phyloP scores from a whole-genome alignment of 1,140 invertebrate species.

The Drosophila persimilis region DNA sequence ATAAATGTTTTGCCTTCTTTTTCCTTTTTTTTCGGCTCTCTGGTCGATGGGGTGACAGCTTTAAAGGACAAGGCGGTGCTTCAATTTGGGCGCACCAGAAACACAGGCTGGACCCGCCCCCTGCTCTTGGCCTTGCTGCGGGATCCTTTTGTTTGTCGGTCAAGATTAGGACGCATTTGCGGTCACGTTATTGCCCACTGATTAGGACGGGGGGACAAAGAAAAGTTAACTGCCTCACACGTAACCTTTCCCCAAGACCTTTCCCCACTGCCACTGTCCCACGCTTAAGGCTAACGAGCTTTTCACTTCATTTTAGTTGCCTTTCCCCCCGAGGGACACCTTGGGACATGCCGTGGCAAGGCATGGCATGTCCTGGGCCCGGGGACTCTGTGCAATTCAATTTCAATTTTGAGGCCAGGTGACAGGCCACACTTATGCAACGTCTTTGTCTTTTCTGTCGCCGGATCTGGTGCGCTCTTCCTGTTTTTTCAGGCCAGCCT shows the following conservation, averaged over 20 bases:
- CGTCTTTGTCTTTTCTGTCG: constrained; percentile 42
- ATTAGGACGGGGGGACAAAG: constrained; percentile 62
- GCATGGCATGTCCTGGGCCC: not conserved
- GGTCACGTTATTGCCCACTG: constrained; percentile 81
- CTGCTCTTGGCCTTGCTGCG: constrained; percentile 3
- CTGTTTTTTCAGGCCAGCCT: constrained; percentile 31
- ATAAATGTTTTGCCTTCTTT: constrained; percentile 76
- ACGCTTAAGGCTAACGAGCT: constrained; percentile 56
- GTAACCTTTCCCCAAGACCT: constrained; percentile 43
- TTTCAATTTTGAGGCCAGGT: constrained; percentile 63
- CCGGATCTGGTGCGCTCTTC: not conserved
- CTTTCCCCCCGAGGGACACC: constrained; percentile 23
- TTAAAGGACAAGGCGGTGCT: constrained; percentile 68
- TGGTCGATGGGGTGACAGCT: constrained; percentile 65
- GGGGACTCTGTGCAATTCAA: constrained; percentile 54
- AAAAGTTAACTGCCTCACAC: constrained; percentile 71
- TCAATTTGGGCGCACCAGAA: constrained; percentile 31
- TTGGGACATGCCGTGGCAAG: not conserved
- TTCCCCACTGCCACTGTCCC: not conserved
- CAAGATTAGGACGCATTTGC: constrained; percentile 78
- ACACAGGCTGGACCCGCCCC: constrained; percentile 24
- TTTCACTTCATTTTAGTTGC: constrained; percentile 66
- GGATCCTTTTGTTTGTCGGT: constrained; percentile 66
- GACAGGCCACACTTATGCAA: constrained; percentile 66
- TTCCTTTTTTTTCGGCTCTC: constrained; percentile 44